phyloP scores from a whole-genome alignment of 2,113 vertebrate genomes.

The Natator depressus region DNA sequence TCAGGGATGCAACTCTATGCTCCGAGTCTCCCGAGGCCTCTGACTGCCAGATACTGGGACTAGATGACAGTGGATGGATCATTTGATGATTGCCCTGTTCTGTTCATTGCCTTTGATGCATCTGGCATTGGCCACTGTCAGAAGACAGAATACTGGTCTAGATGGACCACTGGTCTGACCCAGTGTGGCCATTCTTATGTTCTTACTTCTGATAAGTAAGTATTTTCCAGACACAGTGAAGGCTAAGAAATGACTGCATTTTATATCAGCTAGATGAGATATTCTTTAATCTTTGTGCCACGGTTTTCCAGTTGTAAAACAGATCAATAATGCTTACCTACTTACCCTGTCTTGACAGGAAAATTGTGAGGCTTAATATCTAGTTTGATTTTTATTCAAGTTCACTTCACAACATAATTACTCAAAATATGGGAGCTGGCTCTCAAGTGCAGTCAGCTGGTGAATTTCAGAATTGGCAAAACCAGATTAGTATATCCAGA shows the following conservation, averaged over 20 bases:
- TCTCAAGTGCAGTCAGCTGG: not conserved
- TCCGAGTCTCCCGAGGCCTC: not conserved
- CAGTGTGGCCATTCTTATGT: not conserved
- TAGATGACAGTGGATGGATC: too few relatives aligned
- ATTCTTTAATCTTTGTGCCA: not conserved
- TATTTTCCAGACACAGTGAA: not conserved
- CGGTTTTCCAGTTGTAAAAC: not conserved
- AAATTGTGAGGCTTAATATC: not conserved
- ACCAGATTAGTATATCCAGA: not conserved
- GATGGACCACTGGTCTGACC: not conserved
- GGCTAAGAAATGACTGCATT: not conserved
- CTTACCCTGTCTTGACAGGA: not conserved
- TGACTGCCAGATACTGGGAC: not conserved
- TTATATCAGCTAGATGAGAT: not conserved
- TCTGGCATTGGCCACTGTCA: not conserved
- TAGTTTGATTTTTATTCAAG: not conserved
- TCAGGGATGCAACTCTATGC: not conserved
- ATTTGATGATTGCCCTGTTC: not conserved
- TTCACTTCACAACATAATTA: not conserved
- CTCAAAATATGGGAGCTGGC: not conserved
- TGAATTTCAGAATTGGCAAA: not conserved
- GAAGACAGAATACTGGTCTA: not conserved
- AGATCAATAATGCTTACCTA: not conserved
- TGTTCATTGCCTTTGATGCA: not conserved
- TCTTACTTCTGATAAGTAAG: not conserved